phyloP scores from a whole-genome alignment of 2,113 vertebrate genomes.

The Perognathus longimembris region DNA sequence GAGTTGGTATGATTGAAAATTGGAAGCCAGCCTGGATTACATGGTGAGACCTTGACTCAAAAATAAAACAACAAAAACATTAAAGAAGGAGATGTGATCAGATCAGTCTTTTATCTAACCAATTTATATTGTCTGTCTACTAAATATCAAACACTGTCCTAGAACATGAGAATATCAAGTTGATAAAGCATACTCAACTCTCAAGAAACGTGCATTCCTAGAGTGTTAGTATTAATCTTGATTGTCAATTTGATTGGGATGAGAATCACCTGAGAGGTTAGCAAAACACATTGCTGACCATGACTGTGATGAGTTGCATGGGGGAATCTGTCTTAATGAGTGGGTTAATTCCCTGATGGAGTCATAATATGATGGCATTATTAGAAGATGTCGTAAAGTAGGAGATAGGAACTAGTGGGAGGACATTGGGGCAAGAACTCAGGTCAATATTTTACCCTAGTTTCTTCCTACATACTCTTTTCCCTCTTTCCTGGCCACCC shows the following conservation, averaged over 20 bases:
- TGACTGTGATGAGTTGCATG: background rate
- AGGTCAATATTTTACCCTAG: background rate
- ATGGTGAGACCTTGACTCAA: background rate
- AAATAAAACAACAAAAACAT: background rate
- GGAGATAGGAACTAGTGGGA: background rate
- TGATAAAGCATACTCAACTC: background rate
- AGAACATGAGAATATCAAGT: background rate
- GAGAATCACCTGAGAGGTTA: background rate
- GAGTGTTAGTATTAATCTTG: background rate
- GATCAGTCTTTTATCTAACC: slow-evolving; percentile 10
- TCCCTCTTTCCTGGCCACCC: background rate
- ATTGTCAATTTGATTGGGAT: background rate
- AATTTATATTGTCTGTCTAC: background rate
- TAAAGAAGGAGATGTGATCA: slow-evolving; percentile 8
- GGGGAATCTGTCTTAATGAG: background rate
- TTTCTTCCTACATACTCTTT: background rate
- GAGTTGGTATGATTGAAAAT: background rate
- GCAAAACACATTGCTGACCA: background rate
- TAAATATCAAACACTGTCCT: slow-evolving; percentile 29
- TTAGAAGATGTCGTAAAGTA: background rate
- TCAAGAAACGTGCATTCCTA: background rate
- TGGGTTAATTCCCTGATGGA: background rate
- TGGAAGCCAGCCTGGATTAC: background rate
- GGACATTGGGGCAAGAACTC: background rate
- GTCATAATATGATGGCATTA: background rate